Conservation (phyloP, 1,140 invertebrate species). For the Eurosta solidaginis region DNA sequence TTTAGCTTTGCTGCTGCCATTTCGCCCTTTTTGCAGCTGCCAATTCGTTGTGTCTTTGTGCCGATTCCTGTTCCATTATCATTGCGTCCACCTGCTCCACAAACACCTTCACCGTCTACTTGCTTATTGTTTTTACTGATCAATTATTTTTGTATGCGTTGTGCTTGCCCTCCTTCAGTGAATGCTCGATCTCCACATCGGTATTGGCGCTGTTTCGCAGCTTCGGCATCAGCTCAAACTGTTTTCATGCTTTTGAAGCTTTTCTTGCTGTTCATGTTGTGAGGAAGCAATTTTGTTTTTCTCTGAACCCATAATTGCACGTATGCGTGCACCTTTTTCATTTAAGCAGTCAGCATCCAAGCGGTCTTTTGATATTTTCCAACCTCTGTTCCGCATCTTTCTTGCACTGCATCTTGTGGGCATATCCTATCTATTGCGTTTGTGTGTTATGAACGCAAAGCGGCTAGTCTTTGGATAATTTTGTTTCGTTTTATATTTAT, state of each 20-base stretch:
- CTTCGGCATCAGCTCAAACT: background rate
- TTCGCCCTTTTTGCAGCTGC: slow-evolving; percentile 12
- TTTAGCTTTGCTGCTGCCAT: background rate
- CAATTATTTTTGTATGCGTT: background rate
- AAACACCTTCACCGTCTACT: too few species aligned
- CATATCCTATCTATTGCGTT: too few species aligned
- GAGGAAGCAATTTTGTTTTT: slow-evolving; percentile 7
- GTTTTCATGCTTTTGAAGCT: background rate
- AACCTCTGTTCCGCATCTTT: background rate
- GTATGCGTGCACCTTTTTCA: slow-evolving; percentile 13
- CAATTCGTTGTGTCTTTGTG: background rate
- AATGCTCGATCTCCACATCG: too few species aligned
- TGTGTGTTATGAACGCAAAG: too few species aligned
- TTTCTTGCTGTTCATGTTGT: background rate
- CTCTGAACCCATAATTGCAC: slow-evolving; percentile 15
- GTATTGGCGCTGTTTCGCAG: too few species aligned
- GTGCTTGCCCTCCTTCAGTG: too few species aligned
- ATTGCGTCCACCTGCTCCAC: too few species aligned
- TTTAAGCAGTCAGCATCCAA: background rate
- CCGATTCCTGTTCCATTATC: background rate
- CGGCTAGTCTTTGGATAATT: too few species aligned
- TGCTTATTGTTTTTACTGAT: background rate
- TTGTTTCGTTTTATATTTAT: too few species aligned
- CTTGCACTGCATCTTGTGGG: too few species aligned
- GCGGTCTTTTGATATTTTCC: background rate